Evolutionary conservation across 2,888 invertebrate genomes (phyloP).

Genomic region (Stenichneumon culpator): DNA sequence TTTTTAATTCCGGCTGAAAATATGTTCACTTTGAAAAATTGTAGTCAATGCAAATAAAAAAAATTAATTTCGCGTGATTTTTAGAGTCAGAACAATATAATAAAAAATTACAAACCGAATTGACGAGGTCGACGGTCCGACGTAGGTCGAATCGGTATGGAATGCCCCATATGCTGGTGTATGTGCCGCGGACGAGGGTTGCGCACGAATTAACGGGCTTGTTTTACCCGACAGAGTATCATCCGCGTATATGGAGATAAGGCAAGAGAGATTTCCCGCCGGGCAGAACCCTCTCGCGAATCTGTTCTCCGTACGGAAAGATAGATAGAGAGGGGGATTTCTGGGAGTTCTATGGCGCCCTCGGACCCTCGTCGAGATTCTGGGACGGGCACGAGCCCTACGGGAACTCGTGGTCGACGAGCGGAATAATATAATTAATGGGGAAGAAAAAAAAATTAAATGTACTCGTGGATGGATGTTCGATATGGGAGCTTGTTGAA

Average conservation of each 20-base stretch:
- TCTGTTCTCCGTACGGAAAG: slow-evolving; percentile 48
- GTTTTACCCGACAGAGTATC: slow-evolving; percentile 78
- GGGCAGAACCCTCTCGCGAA: slow-evolving; percentile 26
- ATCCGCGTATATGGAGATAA: slow-evolving; percentile 67
- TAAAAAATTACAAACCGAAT: too few relatives aligned
- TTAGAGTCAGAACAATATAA: too few relatives aligned
- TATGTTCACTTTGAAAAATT: too few relatives aligned
- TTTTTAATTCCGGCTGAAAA: too few relatives aligned
- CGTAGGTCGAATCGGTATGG: too few relatives aligned
- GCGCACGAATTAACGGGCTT: slow-evolving; percentile 82
- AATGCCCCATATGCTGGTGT: neutral
- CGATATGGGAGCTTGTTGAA: slow-evolving; percentile 4
- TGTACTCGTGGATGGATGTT: slow-evolving; percentile 6
- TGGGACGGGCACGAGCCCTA: neutral
- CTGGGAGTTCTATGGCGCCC: neutral
- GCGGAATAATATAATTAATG: slow-evolving; percentile 33
- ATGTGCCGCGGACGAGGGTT: slow-evolving; percentile 11
- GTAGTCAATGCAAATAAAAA: too few relatives aligned
- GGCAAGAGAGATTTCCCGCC: slow-evolving; percentile 28
- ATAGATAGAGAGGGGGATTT: slow-evolving; percentile 31
- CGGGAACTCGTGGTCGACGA: neutral
- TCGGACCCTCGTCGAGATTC: slow-evolving; percentile 43
- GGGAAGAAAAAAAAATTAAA: neutral
- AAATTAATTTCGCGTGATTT: too few relatives aligned
- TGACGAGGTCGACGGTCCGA: too few relatives aligned